Conservation (phyloP, 2,797 vertebrate species). For the Pitangus sulphuratus region DNA sequence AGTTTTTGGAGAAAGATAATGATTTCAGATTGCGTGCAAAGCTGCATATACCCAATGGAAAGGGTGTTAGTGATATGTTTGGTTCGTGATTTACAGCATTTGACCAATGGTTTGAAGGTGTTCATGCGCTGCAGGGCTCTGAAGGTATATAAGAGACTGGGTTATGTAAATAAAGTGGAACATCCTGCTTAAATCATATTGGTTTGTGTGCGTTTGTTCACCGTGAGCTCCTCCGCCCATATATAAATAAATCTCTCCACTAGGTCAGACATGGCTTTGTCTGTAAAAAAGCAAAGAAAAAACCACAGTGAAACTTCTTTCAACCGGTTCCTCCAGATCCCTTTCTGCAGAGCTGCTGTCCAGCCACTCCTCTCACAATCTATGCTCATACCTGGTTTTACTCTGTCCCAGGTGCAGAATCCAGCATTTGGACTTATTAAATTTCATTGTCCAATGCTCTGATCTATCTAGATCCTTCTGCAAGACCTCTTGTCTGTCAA, state of each 20-base stretch:
- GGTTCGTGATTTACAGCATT: no score
- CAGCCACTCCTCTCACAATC: background rate
- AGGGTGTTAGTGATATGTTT: no score
- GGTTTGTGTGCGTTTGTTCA: no score
- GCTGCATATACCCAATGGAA: no score
- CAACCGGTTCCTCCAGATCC: background rate
- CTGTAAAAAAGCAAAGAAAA: background rate
- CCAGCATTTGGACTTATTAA: background rate
- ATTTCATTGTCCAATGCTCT: background rate
- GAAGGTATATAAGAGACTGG: no score
- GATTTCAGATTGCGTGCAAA: no score
- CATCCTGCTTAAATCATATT: no score
- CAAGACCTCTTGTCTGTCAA: background rate
- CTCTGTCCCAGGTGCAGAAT: background rate
- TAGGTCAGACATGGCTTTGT: background rate
- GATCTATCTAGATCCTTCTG: background rate
- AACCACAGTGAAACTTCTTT: background rate
- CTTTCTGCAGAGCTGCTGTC: background rate
- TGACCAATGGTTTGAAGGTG: no score
- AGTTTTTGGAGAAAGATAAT: no score
- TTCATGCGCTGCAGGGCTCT: no score
- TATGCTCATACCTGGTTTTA: background rate
- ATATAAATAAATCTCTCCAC: background rate
- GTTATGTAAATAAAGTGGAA: no score
- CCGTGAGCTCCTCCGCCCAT: no score